phyloP scores from a whole-genome alignment of 2,888 invertebrate species.

The Artemia sinica region DNA sequence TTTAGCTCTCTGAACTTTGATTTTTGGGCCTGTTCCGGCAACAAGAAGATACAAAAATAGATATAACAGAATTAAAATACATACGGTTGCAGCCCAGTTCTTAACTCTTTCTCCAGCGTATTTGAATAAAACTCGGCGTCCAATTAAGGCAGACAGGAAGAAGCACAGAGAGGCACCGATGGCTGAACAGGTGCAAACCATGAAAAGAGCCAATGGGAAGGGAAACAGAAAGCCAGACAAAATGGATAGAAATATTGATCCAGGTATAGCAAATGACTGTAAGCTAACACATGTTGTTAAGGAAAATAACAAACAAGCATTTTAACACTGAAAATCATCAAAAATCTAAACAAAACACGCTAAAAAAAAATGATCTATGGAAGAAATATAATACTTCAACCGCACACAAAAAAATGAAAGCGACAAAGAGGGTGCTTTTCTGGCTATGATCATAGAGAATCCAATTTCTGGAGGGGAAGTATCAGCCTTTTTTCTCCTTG shows the following conservation, averaged over 20 bases:
- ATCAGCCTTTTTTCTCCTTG: no score
- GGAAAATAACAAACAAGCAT: slow-evolving; percentile 27
- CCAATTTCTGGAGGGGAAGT: no score
- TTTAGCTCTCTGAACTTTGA: no score
- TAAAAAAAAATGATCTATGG: no score
- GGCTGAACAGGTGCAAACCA: slow-evolving; percentile 87
- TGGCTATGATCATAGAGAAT: no score
- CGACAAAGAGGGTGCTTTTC: no score
- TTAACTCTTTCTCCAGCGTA: slow-evolving; percentile 75
- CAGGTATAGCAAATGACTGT: slow-evolving; percentile 98
- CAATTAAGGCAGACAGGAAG: slow-evolving; percentile 72
- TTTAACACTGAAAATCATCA: background rate
- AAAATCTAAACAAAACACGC: slow-evolving; percentile 17
- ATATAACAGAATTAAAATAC: background rate
- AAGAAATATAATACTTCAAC: no score
- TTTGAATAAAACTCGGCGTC: slow-evolving; percentile 60
- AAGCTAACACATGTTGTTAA: slow-evolving; percentile 43
- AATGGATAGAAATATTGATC: slow-evolving; percentile 91
- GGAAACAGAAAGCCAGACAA: slow-evolving; percentile 90
- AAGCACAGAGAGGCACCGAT: slow-evolving; percentile 90
- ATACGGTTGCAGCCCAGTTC: slow-evolving; percentile 65
- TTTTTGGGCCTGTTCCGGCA: no score
- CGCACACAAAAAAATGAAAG: no score
- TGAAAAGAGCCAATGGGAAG: slow-evolving; percentile 65
- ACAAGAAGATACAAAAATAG: no score